phyloP scores from a whole-genome alignment of 2,113 vertebrate genomes.

The Xiphophorus couchianus region DNA sequence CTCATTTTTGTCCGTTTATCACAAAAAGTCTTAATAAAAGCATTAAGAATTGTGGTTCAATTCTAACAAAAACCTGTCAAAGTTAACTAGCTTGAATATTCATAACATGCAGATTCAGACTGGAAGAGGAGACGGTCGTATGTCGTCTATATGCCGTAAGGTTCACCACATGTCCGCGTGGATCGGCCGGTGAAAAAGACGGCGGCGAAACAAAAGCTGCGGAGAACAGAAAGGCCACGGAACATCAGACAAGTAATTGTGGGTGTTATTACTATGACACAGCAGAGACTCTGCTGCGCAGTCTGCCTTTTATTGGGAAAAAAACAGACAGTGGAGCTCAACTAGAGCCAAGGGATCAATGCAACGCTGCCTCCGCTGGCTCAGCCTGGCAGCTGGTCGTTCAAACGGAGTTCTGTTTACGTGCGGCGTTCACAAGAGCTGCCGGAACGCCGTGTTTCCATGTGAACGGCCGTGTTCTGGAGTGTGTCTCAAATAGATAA shows the following conservation, averaged over 20 bases:
- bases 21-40: not conserved
- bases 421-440: slow-evolving; percentile 31
- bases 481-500: not conserved
- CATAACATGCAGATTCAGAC: no score
- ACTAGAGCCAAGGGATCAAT: slow-evolving; percentile 46
- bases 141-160: not conserved
- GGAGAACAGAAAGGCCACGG: not conserved
- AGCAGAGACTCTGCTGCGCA: slow-evolving; percentile 10
- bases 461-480: not conserved
- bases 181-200: not conserved
- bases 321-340: slow-evolving; percentile 30
- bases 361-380: slow-evolving; percentile 32
- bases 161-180: not conserved
- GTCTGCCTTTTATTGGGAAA: slow-evolving; percentile 31
- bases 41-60: not conserved
- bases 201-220: not conserved
- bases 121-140: not conserved
- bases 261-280: slow-evolving; percentile 18
- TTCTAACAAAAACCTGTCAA: not conserved
- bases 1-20: not conserved
- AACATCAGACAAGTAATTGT: slow-evolving; percentile 2
- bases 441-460: not conserved
- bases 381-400: slow-evolving; percentile 57
- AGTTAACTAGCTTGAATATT: not conserved
- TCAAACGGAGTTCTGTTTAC: slow-evolving; percentile 60